Base-by-base conservation (phyloP, 1,140 invertebrate genomes). In the Drosophila quadrilineata region DNA sequence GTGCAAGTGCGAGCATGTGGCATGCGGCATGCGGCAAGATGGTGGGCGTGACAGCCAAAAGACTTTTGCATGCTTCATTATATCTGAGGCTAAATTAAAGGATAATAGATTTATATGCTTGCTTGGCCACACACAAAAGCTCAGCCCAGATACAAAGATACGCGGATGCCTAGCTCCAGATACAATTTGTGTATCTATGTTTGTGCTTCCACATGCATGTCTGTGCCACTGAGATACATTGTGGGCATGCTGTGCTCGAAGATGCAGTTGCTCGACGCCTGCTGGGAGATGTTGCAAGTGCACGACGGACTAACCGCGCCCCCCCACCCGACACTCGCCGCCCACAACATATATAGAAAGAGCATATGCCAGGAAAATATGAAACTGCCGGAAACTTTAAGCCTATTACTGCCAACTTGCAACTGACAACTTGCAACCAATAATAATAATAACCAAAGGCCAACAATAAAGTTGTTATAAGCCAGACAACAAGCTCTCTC, bases 101-200 rank as follows among this genome's bases (percentile, higher is more conserved):
- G 79, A 84, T 86, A 84, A 84, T 84, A 84, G 77, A 77, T 84
- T 84, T 85, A 65, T 73, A 60, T 76, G 72, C 67, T 60, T 68
- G 76, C 62, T 57, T 71, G 62, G 36, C 41, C 75, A 58, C 12
- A 31, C 19, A 54, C 19, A 54, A 31, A n/a, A 54, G 49, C 22
- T 24, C 12, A n/a, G 58, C 52, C 24, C 40, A 43, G 53, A 26
- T 48, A 40, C 43, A 53, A 43, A 45, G 40, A 62, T 53, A 36
- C 41, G 31, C 22, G 17, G 12, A 8, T 48, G 29, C 33, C 8
- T 40, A 31, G 10, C 16, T 31, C 17, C 19, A 48, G 26, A 48
- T 31, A 31, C 24, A 38, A 43, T 24, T 4, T 28, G 14, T n/a
- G 19, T 12, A 53, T 28, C 33, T 4, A 29, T 29, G 8, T 3